Percentiles rank a stretch among this genome's conserved stretches.
phyloP scores from a whole-genome alignment of 2,888 invertebrate species.

The Nemurella pictetii region DNA sequence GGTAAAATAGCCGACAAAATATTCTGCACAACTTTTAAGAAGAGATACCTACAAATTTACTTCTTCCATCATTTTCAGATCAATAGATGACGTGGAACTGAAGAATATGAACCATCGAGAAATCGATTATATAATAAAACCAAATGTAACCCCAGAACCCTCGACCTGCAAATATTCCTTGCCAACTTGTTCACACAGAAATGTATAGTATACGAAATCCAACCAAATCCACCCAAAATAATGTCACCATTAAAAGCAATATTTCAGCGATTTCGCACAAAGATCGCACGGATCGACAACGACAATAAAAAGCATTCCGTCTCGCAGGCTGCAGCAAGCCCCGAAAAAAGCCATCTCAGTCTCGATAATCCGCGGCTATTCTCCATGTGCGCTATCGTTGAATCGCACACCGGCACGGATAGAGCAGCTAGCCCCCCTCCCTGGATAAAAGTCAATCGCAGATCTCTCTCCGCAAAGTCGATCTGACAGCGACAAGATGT shows the following conservation, averaged over 20 bases:
- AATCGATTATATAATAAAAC: no score
- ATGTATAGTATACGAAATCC: background rate
- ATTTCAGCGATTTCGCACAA: background rate
- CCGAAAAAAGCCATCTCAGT: background rate
- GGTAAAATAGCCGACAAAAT: no score
- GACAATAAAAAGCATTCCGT: background rate
- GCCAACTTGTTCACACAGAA: background rate
- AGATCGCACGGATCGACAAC: background rate
- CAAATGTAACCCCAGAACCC: no score
- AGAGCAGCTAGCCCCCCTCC: background rate
- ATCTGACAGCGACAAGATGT: background rate
- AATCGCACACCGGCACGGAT: background rate
- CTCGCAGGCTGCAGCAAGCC: background rate
- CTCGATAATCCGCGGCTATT: background rate
- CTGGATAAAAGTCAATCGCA: background rate
- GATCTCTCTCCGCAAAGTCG: background rate
- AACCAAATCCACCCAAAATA: background rate
- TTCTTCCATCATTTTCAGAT: no score
- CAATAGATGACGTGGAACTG: no score
- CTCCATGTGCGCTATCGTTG: background rate
- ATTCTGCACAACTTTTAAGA: no score
- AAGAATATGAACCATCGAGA: no score
- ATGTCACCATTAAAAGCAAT: background rate
- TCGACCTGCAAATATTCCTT: background rate
- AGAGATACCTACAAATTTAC: no score